phyloP scores from a whole-genome alignment of 2,113 vertebrate species.

The Bambusicola thoracicus region DNA sequence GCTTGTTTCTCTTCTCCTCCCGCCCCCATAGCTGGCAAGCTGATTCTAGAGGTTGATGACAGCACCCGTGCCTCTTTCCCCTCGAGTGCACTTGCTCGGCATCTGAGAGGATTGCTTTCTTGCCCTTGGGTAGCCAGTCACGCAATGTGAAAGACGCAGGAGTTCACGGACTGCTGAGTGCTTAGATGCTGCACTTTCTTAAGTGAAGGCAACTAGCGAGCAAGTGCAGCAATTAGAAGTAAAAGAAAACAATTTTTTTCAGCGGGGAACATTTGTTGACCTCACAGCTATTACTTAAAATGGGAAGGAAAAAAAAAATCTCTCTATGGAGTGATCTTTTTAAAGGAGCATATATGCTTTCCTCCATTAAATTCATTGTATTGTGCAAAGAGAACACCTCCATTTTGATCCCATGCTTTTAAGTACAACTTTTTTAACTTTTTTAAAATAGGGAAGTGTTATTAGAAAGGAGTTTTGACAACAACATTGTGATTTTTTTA shows the following conservation, averaged over 20 bases:
- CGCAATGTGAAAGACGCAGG: neutral
- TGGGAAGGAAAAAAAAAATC: neutral
- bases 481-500: neutral
- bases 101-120: conserved; percentile 16
- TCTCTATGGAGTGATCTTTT: neutral
- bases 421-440: neutral
- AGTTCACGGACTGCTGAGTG: conserved; percentile 34
- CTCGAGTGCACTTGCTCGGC: conserved; percentile 53
- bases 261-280: neutral
- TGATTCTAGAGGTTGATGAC: conserved; percentile 34
- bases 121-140: conserved; percentile 61
- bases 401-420: neutral
- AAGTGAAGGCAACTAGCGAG: neutral
- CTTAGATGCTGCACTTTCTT: conserved; percentile 38
- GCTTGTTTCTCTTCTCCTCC: neutral
- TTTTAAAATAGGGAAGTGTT: neutral
- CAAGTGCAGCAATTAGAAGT: conserved; percentile 63
- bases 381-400: neutral
- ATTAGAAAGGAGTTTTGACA: neutral
- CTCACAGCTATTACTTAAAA: neutral
- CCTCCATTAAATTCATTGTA: neutral
- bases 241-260: conserved; percentile 57
- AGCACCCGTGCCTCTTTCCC: conserved; percentile 24
- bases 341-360: neutral
- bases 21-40: neutral